Conservation (phyloP, 2,113 vertebrate species). For the Perccottus glenii region DNA sequence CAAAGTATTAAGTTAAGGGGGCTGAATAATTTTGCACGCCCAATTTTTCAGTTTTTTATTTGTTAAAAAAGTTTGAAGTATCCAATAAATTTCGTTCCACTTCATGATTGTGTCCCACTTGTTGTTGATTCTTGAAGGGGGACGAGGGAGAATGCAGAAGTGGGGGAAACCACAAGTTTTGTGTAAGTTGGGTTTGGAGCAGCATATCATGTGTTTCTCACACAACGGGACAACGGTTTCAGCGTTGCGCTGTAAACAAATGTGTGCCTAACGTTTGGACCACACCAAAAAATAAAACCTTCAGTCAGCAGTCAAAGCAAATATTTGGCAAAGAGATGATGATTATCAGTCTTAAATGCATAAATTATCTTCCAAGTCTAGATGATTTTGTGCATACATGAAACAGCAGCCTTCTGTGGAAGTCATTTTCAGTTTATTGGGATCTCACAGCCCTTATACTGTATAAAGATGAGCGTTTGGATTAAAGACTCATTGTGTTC, state of each 20-base stretch:
- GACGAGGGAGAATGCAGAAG: slow-evolving; percentile 33
- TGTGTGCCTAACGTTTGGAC: not conserved
- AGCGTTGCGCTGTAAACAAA: slow-evolving; percentile 24
- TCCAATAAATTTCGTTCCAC: too few species aligned
- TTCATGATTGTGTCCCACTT: too few species aligned
- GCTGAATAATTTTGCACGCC: too few species aligned
- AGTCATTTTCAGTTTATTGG: slow-evolving; percentile 24
- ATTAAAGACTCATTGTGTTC: too few species aligned
- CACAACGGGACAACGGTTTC: slow-evolving; percentile 27
- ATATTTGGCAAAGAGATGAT: slow-evolving; percentile 25
- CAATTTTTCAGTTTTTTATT: too few species aligned
- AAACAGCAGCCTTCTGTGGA: slow-evolving; percentile 26
- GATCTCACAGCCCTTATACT: not conserved
- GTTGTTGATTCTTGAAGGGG: too few species aligned
- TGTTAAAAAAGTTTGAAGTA: too few species aligned
- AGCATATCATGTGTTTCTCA: slow-evolving; percentile 50
- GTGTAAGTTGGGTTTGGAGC: slow-evolving; percentile 27
- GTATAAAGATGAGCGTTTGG: too few species aligned
- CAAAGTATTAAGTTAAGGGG: too few species aligned
- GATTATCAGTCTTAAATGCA: not conserved
- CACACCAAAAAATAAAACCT: slow-evolving; percentile 27
- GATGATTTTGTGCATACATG: not conserved
- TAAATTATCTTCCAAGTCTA: not conserved
- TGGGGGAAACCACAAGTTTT: slow-evolving; percentile 22
- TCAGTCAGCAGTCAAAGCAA: slow-evolving; percentile 30